Base-by-base conservation (phyloP, 2,888 invertebrate genomes). In the Drosophila maculinotata region DNA sequence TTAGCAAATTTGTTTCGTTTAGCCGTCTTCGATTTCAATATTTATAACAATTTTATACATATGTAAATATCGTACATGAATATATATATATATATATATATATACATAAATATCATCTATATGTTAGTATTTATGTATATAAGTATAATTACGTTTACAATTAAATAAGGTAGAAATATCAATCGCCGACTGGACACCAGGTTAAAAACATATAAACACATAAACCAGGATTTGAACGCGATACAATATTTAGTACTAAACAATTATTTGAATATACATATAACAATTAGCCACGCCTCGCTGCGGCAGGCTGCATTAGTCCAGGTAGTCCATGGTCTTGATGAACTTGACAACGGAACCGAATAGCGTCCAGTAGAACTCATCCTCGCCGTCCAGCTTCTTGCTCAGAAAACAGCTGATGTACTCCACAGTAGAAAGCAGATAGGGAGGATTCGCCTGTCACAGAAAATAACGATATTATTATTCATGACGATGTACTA, bases 281-380 rank as follows among this genome's bases (percentile, higher is more conserved):
- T 51, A 49, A 49, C 62, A 53, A 45, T 30, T 54, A 15, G 39
- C 23, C 15, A 28, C 20, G 38, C 14, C 20, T 17, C 17, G n/a
- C n/a, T n/a, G n/a, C n/a, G n/a, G n/a, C n/a, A n/a, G 8, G 20
- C 47, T 38, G n/a, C 31, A 42, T 42, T 79, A 84, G 39, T 79
- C 81, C 25, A 86, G 79, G 35, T 92, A 92, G 73, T 92, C 92
- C 98, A 99, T 98, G 56, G 97, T 98, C 93, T 99, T 99, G 90
- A 99, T 98, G 93, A 97, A 98, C 92, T 98, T 98, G 52, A 99
- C 97, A 44, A 98, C 98, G 0, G 98, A 96, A 89, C 97, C 96
- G 92, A 99, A 99, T 92, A 99, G 98, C 53, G 98, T 98, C 99
- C 99, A 99, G 96, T 98, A 98, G 92, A 99, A 99, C 86, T 96